phyloP scores from a whole-genome alignment of 2,888 invertebrate species.

The Notocelia uddmanniana region DNA sequence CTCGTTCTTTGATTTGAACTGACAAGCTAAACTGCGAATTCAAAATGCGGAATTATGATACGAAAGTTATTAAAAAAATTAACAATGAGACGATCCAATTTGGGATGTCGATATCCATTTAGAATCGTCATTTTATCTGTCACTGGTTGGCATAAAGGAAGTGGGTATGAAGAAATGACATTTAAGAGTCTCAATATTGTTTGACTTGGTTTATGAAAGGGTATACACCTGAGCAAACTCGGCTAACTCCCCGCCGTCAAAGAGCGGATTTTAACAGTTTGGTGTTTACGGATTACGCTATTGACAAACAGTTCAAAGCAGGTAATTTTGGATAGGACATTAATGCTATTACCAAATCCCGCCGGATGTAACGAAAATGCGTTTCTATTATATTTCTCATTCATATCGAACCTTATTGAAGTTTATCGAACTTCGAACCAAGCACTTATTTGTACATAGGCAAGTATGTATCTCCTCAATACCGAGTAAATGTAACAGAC shows the following conservation, averaged over 20 bases:
- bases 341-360: conserved; percentile 58
- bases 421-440: neutral
- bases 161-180: conserved; percentile 43
- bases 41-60: conserved; percentile 10
- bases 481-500: conserved; percentile 18
- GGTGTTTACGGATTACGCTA: conserved; percentile 79
- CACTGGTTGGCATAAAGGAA: conserved; percentile 48
- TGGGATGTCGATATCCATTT: conserved; percentile 41
- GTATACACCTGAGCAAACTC: conserved; percentile 76
- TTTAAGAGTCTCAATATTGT: conserved; percentile 49
- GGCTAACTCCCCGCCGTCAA: conserved; percentile 64
- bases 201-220: conserved; percentile 51
- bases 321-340: conserved; percentile 74
- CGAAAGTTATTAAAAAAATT: conserved; percentile 10
- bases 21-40: conserved; percentile 22
- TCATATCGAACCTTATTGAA: neutral
- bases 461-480: conserved; percentile 1
- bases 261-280: conserved; percentile 83
- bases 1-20: conserved; percentile 12
- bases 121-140: conserved; percentile 48
- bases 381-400: conserved; percentile 42
- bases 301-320: conserved; percentile 79
- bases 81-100: conserved; percentile 40
- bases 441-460: neutral
- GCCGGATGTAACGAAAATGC: conserved; percentile 61